Conservation (phyloP, 2,113 vertebrate genomes). For the Neogale vison region DNA sequence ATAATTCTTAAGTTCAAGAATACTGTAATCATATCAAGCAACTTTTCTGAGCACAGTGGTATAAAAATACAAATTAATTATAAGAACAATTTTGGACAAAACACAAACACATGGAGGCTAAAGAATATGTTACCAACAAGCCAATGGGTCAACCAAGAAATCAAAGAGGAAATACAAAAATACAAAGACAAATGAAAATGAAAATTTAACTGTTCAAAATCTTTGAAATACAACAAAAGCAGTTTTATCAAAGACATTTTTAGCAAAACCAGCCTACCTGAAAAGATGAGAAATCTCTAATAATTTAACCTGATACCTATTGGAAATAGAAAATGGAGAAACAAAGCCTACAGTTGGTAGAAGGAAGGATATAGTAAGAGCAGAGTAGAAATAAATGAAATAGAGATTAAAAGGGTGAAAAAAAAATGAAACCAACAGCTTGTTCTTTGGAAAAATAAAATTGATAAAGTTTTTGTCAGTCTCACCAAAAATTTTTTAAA, state of each 20-base stretch:
- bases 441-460: neutral
- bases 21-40: neutral
- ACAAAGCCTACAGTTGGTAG: neutral
- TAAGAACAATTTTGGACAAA: neutral
- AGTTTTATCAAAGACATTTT: neutral
- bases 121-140: neutral
- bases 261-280: neutral
- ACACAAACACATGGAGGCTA: neutral
- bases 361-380: neutral
- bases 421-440: neutral
- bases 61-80: neutral
- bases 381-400: neutral
- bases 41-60: neutral
- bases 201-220: neutral
- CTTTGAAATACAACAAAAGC: neutral
- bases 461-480: neutral
- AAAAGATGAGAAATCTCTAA: neutral
- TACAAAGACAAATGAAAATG: neutral
- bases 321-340: neutral
- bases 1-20: neutral
- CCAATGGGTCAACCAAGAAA: neutral
- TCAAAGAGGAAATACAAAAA: neutral
- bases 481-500: neutral
- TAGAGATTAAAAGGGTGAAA: neutral
- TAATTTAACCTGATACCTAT: neutral